Base-by-base conservation (phyloP, 64 coral and sea anemone genomes). In the Cladopsammia gracilis region DNA sequence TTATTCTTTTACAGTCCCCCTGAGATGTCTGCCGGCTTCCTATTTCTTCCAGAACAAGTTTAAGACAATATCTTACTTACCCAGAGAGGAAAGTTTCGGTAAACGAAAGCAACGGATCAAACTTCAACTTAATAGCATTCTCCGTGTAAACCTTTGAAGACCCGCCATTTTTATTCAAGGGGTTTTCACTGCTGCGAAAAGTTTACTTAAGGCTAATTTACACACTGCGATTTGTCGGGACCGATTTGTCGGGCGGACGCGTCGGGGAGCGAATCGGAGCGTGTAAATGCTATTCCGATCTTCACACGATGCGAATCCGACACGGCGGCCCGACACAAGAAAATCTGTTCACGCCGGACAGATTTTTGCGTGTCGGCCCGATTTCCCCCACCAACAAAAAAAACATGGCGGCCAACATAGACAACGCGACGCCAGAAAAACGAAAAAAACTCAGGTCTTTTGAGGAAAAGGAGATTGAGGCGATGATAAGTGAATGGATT, bases 221-320 rank as follows among this genome's bases (percentile, higher is more conserved):
- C 62, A 65, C 62, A 65, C 0, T 65, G 62, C 14, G 62, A 65
- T 65, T 65, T 65, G 62, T 65, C 62, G 20, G 20, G 62, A 65
- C 20, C 20, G 62, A 24, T 65, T 44, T 72, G 25, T 72, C 24
- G 0, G 0, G 70, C 70, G 9, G 24, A 72, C 70, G 14, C 43
- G 70, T 72, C 23, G 69, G 69, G 9, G 69, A 71, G 69, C 26
- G 23, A 71, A 42, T 45, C 23, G 10, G 42, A 72, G 42, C 42
- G 20, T 45, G 70, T 45, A 42, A 72, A 72, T 42, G 72, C 72
- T 75, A 75, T 75, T 75, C 72, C 48, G 72, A 75, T 75, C 72
- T 75, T 50, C 72, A 43, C 72, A 75, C 46, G 2, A 75, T 75
- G 49, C 42, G 72, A 75, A 75, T 75, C 43, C 43, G 72, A 75